phyloP scores from a whole-genome alignment of 2,797 vertebrate genomes.

The Anableps anableps region DNA sequence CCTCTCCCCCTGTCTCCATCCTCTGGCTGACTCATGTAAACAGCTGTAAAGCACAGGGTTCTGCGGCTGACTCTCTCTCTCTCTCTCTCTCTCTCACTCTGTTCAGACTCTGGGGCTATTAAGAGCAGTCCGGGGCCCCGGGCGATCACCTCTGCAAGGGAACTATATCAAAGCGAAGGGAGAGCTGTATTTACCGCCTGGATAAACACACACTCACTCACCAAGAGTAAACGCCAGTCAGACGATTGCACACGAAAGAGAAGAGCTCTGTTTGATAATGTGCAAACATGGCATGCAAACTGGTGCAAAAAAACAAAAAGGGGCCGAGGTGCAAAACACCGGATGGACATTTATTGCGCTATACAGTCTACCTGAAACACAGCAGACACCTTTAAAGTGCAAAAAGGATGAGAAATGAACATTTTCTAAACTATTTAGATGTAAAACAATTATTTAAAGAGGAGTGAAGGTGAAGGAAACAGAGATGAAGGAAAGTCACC shows the following conservation, averaged over 20 bases:
- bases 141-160: constrained; percentile 57
- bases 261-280: constrained; percentile 13
- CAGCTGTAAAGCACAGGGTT: constrained; percentile 77
- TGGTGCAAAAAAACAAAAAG: constrained; percentile 1
- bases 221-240: constrained; percentile 60
- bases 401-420: neutral
- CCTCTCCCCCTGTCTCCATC: constrained; percentile 39
- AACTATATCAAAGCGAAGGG: constrained; percentile 76
- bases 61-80: constrained; percentile 47
- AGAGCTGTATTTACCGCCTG: constrained; percentile 74
- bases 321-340: neutral
- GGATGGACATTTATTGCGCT: neutral
- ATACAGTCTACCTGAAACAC: neutral
- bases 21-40: constrained; percentile 75
- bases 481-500: neutral
- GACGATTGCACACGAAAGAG: constrained; percentile 45
- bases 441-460: neutral
- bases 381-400: neutral
- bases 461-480: neutral
- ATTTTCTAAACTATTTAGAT: neutral
- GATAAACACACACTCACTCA: constrained; percentile 75
- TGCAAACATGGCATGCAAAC: constrained; percentile 14
- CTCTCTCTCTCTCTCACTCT: neutral
- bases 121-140: constrained; percentile 50
- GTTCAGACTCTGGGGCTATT: constrained; percentile 64